Evolutionary conservation across 2,888 invertebrate genomes (phyloP).

Genomic region (Stenotaenia linearis): DNA sequence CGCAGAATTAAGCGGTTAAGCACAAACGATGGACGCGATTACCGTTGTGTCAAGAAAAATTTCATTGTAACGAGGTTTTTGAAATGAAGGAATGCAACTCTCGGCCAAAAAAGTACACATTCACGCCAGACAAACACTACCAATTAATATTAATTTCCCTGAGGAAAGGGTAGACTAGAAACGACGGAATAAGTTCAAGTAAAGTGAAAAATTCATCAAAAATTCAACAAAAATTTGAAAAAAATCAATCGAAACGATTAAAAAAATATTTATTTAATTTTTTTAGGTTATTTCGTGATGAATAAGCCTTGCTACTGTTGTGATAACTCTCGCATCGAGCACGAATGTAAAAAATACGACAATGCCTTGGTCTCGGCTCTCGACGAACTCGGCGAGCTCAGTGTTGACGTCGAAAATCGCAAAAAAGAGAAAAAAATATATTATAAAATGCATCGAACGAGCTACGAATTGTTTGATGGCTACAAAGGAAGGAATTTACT

Average conservation of each 20-base stretch:
- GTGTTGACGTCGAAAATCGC: conserved; percentile 13
- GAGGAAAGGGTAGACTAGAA: neutral
- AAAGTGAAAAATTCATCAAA: neutral
- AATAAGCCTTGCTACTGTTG: conserved; percentile 31
- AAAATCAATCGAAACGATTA: too few species aligned
- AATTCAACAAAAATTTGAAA: neutral
- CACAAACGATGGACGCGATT: neutral
- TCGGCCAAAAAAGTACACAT: neutral
- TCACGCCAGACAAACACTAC: neutral
- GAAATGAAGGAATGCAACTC: neutral
- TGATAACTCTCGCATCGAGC: neutral
- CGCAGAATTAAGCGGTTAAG: neutral
- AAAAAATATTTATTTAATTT: too few species aligned
- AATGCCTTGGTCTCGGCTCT: conserved; percentile 34
- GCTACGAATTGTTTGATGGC: too few species aligned
- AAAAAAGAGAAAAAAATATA: too few species aligned
- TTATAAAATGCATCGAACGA: too few species aligned
- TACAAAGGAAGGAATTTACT: too few species aligned
- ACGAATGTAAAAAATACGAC: neutral
- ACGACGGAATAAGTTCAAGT: neutral
- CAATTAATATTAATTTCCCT: neutral
- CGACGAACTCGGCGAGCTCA: conserved; percentile 34
- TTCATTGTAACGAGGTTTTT: neutral
- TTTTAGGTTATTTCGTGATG: neutral
- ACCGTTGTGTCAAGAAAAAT: neutral